Base-by-base conservation (phyloP, 2,797 vertebrate genomes). In the Ceryle rudis region DNA sequence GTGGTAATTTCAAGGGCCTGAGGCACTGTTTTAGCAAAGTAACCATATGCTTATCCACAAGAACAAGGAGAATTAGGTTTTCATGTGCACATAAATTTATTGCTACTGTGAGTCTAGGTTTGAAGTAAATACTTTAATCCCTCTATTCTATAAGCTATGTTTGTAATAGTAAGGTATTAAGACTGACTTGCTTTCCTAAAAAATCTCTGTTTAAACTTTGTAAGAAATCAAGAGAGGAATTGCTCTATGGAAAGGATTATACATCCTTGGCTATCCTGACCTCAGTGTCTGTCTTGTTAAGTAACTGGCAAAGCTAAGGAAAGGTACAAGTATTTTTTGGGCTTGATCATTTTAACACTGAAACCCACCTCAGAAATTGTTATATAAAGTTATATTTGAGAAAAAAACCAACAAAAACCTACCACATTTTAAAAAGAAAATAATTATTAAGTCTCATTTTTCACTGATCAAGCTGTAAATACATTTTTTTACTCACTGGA, bases 51-150 rank as follows among this genome's bases (percentile, higher is more conserved):
- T 94, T 86, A 86, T 67, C 65, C 62, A 51, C 6, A 26, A 81
- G 41, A 83, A 90, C n/a, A 91, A 61, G 7, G 19, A 87, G 66
- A 95, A 90, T 60, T 86, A 51, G 61, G 19, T 81, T 86, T 79
- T 81, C 61, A 90, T 81, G 62, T 51, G 73, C 73, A 91, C 29
- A 74, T 55, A 91, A 66, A 86, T 86, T 61, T 74, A 72, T n/a
- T 81, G 77, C 46, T 84, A 46, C 71, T 55, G 31, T 33, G 6
- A 91, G 52, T 41, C 57, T 74, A 86, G 22, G 41, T 82, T 80
- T 74, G 72, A 83, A 81, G 58, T 29, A 93, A 89, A 73, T 83
- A 92, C 55, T 87, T 93, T 83, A 86, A 88, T 94, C 69, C 26
- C 23, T 35, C 29, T 62, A 15, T 75, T 75, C 58, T 41, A 66